Evolutionary conservation across 2,113 vertebrate species (phyloP).

Genomic region (Dunckerocampus dactyliophorus): DNA sequence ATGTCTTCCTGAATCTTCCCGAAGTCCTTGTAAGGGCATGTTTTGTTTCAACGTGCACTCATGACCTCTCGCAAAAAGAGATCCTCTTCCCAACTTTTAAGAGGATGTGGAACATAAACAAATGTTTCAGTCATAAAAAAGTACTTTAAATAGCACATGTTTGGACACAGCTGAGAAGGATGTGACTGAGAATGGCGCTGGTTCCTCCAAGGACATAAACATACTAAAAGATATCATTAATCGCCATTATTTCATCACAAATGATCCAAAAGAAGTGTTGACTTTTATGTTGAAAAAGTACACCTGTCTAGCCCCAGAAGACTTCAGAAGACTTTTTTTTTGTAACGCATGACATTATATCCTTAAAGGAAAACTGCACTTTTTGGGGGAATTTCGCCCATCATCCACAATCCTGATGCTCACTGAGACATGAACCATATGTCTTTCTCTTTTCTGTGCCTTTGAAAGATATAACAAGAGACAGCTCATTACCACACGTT

Average conservation of each 20-base stretch:
- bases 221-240: background rate
- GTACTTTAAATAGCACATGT: slow-evolving; percentile 41
- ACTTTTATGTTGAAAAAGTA: no score
- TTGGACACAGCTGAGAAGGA: slow-evolving; percentile 45
- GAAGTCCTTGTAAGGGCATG: slow-evolving; percentile 66
- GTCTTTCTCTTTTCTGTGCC: no score
- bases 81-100: slow-evolving; percentile 43
- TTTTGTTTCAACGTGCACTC: slow-evolving; percentile 53
- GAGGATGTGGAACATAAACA: slow-evolving; percentile 48
- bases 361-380: no score
- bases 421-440: no score
- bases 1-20: slow-evolving; percentile 26
- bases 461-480: no score
- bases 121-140: slow-evolving; percentile 41
- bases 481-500: no score
- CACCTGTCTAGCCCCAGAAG: no score
- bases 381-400: no score
- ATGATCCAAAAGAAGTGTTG: no score
- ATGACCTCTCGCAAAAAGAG: slow-evolving; percentile 31
- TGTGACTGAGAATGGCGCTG: background rate
- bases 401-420: no score
- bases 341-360: no score
- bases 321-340: no score
- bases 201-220: background rate
- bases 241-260: background rate